Evolutionary conservation across 64 coral and sea anemone species (phyloP), one percentile per base, ranked within the genome.

Genomic region (Hydrozoanthus tunicans): DNA sequence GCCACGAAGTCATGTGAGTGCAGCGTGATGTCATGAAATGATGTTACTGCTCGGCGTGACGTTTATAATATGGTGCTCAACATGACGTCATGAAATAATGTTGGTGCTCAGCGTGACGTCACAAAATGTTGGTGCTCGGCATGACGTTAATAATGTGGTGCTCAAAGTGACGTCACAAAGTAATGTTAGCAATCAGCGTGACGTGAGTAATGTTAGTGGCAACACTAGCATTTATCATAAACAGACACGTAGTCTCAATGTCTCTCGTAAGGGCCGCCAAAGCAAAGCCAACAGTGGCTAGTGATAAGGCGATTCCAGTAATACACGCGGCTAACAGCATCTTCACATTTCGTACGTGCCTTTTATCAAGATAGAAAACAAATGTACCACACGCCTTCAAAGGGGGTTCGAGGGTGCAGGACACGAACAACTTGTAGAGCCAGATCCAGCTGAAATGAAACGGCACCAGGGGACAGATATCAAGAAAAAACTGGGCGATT

Each of bases 191-290:
- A 2, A 43, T 43, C 32, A 43, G 32, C 32, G 72, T 12, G 3
- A 3, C 9, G 25, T 76, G 43, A 10, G 72, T 76, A 76, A 76
- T 76, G 10, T 53, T 76, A 13, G 5, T 10, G 9, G 32, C 53
- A 14, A 12, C 9, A 2, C 53, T 76, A 43, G 72, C 10, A 27
- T 76, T 76, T 76, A 76, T 76, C 7, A 10, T 11, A 76, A 76
- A 76, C 72, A 76, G 79, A 60, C 79, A 81, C 7, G 59, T 81
- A 5, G 79, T 62, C 59, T 63, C 23, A 13, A 81, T 81, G 51
- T 81, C 79, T 81, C 58, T 60, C 3, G 32, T 61, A 81, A 81
- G 58, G 24, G 79, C 59, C 12, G 79, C 9, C 8, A 81, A 62
- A 13, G 25, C 79, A 32, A 81, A 81, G n/a, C 59, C 79, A 62